Base-by-base conservation (phyloP, 2,113 vertebrate genomes). In the Pantherophis guttatus region DNA sequence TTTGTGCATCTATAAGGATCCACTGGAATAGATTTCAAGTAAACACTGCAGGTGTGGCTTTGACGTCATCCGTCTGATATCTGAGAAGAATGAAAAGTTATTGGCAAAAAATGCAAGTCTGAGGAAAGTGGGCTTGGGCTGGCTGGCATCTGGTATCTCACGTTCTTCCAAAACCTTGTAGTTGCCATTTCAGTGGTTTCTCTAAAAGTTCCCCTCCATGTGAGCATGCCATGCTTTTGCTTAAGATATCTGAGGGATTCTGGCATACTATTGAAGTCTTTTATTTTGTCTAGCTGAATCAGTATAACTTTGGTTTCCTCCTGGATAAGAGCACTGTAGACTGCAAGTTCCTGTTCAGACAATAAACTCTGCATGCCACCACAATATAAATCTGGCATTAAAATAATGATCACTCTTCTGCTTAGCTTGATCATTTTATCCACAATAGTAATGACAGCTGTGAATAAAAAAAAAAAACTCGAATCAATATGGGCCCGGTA, bases 141-240 rank as follows among this genome's bases (percentile, higher is more conserved):
- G 15, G 87, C 92, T 3, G 99, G 98, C 99, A 99, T 99, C 29
- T 97, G 95, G 93, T 98, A 99, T 59, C 98, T 96, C 26, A 99
- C 94, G 10, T 98, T 97, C 94, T 98, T 99, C 98, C 98, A 99
- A 95, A 99, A 99, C 86, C 70, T 97, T 92, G 97, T 96, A 90
- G 98, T 97, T 57, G 95, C 96, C 50, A 96, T 95, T 2, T 95
- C 95, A 0, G 94, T 50, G 19, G 87, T 94, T 54, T 94, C 95
- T 50, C 85, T 94, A 24, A 96, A 91, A n/a, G 94, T 88, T 86
- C 96, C 96, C 94, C 97, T 98, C 98, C 98, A 98, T 57, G 97
- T 95, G 65, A 99, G 95, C 0, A 95, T 97, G 2, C 98, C 98
- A 52, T 98, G 97, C 81, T 97, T 98, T 93, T 95, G 97, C 89